Conservation (phyloP, 92 coral and sea anemone species). For the Actinernus sp. region DNA sequence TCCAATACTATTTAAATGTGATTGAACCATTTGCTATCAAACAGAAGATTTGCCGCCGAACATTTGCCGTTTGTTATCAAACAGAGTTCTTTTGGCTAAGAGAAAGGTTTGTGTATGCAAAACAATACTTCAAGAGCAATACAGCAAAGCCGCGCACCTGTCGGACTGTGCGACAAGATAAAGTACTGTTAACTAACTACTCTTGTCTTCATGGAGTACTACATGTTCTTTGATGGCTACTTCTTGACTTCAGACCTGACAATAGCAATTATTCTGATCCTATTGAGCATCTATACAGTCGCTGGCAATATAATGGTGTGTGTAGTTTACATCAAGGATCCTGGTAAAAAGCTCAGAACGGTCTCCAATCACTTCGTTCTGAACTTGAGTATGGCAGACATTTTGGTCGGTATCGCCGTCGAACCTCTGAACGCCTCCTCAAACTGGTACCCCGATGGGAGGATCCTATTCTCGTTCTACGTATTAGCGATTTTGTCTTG, state of each 20-base stretch:
- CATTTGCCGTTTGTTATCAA: too few species aligned
- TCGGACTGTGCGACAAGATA: too few species aligned
- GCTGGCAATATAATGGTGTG: slow-evolving; percentile 76
- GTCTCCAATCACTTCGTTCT: slow-evolving; percentile 79
- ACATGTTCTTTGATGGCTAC: slow-evolving; percentile 77
- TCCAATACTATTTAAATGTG: too few species aligned
- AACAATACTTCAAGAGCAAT: too few species aligned
- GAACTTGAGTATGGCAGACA: slow-evolving; percentile 79
- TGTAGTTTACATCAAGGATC: slow-evolving; percentile 74
- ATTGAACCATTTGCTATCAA: too few species aligned
- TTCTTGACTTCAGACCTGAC: slow-evolving; percentile 71
- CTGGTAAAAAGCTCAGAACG: slow-evolving; percentile 71
- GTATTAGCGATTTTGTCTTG: slow-evolving; percentile 83
- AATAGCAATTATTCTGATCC: slow-evolving; percentile 64
- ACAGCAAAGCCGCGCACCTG: too few species aligned
- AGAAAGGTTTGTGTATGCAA: too few species aligned
- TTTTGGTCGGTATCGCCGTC: slow-evolving; percentile 79
- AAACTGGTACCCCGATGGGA: slow-evolving; percentile 62
- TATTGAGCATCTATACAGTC: slow-evolving; percentile 78
- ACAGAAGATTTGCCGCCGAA: too few species aligned
- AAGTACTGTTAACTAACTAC: too few species aligned
- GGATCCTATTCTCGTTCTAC: slow-evolving; percentile 69
- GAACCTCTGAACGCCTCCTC: slow-evolving; percentile 85
- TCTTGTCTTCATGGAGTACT: slow-evolving; percentile 21
- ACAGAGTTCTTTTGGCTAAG: too few species aligned